Evolutionary conservation across 1,140 invertebrate genomes (phyloP), one percentile per base, ranked within the genome.

Genomic region (Hyphantria cunea): DNA sequence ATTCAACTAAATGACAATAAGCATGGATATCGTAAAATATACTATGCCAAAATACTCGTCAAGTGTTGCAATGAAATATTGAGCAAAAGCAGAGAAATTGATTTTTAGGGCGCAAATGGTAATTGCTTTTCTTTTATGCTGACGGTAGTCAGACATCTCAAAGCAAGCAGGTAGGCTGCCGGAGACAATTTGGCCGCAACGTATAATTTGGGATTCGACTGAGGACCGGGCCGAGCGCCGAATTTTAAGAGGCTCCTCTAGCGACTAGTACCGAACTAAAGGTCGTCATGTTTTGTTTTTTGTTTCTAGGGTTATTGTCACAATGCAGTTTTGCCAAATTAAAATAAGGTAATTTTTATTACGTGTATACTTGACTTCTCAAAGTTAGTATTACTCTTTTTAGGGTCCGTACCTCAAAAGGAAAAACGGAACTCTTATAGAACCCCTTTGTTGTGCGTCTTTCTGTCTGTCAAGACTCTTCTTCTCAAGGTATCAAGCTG

Each of bases 151-250:
- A 76, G 68, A 72, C 71, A 78, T 73, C 69, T 78, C 66, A 70
- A 78, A 74, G 63, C 58, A 65, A 52, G 55, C 66, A 72, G 65
- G 69, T 68, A 70, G 68, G 63, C 69, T 52, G 68, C 50, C 52
- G 70, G 70, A 78, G 76, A 82, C 76, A 81, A 84, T 82, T 86
- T 82, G 74, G 66, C 72, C 66, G 69, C 74, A 73, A 74, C 73
- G 76, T 78, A 78, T 84, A 85, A 85, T 85, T 87, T 84, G 71
- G 79, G 55, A 65, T 64, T 62, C 45, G 52, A 61, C 62, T 59
- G 64, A 66, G 69, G 73, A 61, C 45, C 64, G 77, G 74, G 32
- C 61, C 54, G 74, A 70, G 75, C 72, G 71, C 68, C 66, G 78
- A 78, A 83, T 83, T 74, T 77, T 75, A 83, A 86, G 76, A 77